These are phyloP conservation scores for Dicrurus megarhynchus DNA, from an alignment of 2,113 vertebrate species.

Conservation along the genomic window DNA sequence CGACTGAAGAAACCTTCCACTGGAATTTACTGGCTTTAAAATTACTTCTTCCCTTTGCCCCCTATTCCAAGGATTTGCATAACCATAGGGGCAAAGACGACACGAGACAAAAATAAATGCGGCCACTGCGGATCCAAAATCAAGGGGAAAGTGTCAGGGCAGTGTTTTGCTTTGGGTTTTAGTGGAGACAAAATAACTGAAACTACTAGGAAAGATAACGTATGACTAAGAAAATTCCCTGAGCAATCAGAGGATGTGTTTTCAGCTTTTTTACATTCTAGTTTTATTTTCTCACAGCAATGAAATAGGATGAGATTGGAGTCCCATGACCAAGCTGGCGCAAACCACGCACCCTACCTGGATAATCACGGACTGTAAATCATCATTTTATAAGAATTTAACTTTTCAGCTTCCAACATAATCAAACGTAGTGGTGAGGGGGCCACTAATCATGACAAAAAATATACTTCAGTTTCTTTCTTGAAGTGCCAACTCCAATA, in stretches of 20 bases:
- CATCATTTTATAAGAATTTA: constrained; percentile 77
- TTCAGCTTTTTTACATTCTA: constrained; percentile 60
- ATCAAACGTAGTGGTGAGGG: constrained; percentile 73
- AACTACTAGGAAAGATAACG: constrained; percentile 46
- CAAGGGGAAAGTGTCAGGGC: constrained; percentile 66
- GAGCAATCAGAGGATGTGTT: constrained; percentile 67
- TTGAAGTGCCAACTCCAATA: constrained; percentile 83
- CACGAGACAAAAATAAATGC: constrained; percentile 60
- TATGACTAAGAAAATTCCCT: constrained; percentile 68
- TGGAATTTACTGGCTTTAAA: constrained; percentile 63
- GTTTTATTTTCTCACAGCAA: constrained; percentile 72
- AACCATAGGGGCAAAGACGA: constrained; percentile 42
- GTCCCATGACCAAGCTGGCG: constrained; percentile 66
- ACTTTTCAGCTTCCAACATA: constrained; percentile 79
- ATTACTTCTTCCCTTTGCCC: constrained; percentile 65
- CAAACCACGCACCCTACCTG: constrained; percentile 71
- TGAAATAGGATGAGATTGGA: constrained; percentile 57
- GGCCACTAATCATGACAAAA: constrained; percentile 81
- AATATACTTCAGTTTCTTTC: constrained; percentile 80
- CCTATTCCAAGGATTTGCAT: constrained; percentile 60
- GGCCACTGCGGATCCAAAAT: constrained; percentile 24
- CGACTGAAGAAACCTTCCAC: background rate
- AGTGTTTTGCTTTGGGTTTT: constrained; percentile 66
- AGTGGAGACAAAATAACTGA: constrained; percentile 65
- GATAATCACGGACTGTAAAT: constrained; percentile 74